Base-by-base conservation (phyloP, 2,113 vertebrate genomes). In the Pomatostomus ruficeps region DNA sequence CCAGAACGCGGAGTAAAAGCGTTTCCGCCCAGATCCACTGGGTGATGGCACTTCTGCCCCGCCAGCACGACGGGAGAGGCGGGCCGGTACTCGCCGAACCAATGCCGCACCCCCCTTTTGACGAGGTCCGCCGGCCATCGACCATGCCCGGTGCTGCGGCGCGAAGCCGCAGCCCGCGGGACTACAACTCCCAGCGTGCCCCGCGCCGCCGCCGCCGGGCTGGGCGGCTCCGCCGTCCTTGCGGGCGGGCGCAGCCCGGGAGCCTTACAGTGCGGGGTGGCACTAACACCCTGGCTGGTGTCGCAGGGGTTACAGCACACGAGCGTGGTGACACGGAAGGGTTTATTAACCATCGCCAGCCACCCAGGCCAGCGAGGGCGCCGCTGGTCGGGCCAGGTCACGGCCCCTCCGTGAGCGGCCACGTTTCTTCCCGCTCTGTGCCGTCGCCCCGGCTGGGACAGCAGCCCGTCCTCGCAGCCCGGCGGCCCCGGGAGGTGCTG, bases 131-230 rank as follows among this genome's bases (percentile, higher is more conserved):
- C 66, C 48, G 81, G 33, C 23, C 46, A 36, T 52, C 59, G 16
- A 51, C 57, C 31, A 9, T 59, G 15, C 25, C 63, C 7, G 5
- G 11, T 14, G 67, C n/a, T 4, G 59, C 40, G 17, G 85, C 40
- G 70, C 22, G 23, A 58, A 49, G n/a, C 14, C 4, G 4, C 10
- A 1, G 38, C 28, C 28, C 2, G 2, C 11, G 7, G 25, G 49
- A 95, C 97, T 97, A 93, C 96, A 40, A 9, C 14, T 84, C 91
- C 97, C 95, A 49, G 65, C 36, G 28, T 90, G 43, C 91, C 36
- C 18, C 28, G 49, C 73, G 19, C 24, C 3, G 29, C 4, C 11
- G 12, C 16, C 5, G 5, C 28, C 14, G 13, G 1, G 19, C 6
- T 4, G 58, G 26, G 35, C 2, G 5, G 49, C 25, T 6, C 18